Evolutionary conservation across 2,113 vertebrate genomes (phyloP).

Genomic region (Chamaea fasciata): DNA sequence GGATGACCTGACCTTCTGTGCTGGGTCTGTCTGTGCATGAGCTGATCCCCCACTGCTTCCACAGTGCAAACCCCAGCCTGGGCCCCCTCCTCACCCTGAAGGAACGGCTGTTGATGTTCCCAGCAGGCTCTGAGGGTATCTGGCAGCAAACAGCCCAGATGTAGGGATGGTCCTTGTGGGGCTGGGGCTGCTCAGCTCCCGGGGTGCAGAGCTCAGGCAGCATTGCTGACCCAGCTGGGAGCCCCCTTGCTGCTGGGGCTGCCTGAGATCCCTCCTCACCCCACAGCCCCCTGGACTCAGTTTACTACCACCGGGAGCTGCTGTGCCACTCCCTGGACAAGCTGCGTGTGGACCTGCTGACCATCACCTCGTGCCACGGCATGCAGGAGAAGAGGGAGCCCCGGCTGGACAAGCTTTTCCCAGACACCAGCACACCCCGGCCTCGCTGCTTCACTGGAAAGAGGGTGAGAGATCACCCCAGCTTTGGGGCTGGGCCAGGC

Average conservation of each 20-base stretch:
- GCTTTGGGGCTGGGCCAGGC: fast-evolving
- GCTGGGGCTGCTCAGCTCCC: neutral
- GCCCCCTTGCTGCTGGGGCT: neutral
- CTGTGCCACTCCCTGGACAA: constrained; percentile 92
- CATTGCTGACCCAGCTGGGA: neutral
- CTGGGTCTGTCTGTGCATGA: neutral
- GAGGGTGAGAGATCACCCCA: constrained; percentile 68
- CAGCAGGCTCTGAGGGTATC: neutral
- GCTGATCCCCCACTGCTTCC: neutral
- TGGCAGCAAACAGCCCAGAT: neutral
- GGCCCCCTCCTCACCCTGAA: neutral
- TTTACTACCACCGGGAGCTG: constrained; percentile 93
- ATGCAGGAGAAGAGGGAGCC: constrained; percentile 88
- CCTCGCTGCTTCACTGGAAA: constrained; percentile 84
- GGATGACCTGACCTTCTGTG: neutral
- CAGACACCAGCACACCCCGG: constrained; percentile 81
- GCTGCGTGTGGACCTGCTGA: constrained; percentile 91
- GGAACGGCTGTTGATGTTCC: fast-evolving
- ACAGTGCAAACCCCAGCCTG: neutral
- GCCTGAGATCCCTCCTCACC: neutral
- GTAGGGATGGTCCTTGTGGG: neutral
- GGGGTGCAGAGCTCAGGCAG: fast-evolving
- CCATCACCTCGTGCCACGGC: constrained; percentile 88
- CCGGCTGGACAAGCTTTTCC: constrained; percentile 90
- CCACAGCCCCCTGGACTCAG: constrained; percentile 74